phyloP scores from a whole-genome alignment of 2,888 invertebrate genomes.

The Plebejus melissa region DNA sequence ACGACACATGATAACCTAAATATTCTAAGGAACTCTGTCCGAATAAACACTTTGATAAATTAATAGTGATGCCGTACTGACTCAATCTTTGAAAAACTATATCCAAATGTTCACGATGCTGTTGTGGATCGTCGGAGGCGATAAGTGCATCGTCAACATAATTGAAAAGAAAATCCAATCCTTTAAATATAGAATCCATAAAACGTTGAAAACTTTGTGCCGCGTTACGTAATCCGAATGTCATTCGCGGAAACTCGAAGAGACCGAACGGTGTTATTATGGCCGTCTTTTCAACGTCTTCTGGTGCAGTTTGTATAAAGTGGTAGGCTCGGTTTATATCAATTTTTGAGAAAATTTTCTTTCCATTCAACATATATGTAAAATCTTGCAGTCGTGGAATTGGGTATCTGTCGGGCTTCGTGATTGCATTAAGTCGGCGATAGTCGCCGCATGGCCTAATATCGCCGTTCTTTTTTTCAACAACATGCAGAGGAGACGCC shows the following conservation, averaged over 20 bases:
- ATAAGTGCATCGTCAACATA: conserved; percentile 31
- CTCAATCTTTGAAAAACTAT: conserved; percentile 27
- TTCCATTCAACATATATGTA: not conserved
- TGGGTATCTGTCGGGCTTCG: no score
- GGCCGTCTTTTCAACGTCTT: not conserved
- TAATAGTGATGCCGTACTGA: conserved; percentile 29
- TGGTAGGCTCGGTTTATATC: not conserved
- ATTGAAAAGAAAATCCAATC: conserved; percentile 31
- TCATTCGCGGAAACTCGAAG: not conserved
- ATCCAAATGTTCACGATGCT: conserved; percentile 28
- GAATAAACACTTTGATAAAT: conserved; percentile 30
- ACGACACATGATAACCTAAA: conserved; percentile 30
- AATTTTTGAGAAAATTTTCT: not conserved
- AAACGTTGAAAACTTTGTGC: conserved; percentile 29
- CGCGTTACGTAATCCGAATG: not conserved
- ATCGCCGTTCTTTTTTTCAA: no score
- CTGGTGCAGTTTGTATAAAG: not conserved
- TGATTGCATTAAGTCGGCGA: no score
- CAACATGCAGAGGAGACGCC: not conserved
- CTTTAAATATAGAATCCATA: conserved; percentile 28
- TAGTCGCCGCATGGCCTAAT: no score
- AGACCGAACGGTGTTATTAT: not conserved
- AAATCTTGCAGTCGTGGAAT: no score
- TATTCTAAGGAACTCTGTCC: not conserved
- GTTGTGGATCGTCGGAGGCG: not conserved